A percentile compares a stretch with the other conserved stretches of the same genome.
Conservation (phyloP, 2,113 vertebrate species). For the Mionectes macconnelli region DNA sequence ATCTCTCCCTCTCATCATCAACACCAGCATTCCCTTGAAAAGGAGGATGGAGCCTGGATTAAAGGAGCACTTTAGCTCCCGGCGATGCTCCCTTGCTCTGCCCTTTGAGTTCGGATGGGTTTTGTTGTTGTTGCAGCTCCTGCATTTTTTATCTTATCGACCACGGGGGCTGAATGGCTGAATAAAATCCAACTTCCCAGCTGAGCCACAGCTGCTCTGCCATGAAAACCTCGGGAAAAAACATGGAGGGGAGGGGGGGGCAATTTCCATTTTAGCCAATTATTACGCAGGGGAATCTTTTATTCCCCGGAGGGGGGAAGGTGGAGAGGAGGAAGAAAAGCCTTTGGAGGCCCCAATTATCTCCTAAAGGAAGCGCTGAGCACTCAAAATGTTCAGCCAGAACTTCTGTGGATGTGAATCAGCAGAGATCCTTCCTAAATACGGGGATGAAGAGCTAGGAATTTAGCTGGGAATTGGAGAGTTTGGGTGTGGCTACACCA, state of each 20-base stretch:
- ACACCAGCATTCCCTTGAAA: neutral
- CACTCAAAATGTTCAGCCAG: neutral
- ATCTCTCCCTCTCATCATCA: slow-evolving; percentile 50
- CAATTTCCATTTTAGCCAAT: slow-evolving; percentile 41
- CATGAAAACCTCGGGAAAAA: slow-evolving; percentile 29
- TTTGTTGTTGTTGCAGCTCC: slow-evolving; percentile 1
- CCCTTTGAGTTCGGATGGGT: slow-evolving; percentile 20
- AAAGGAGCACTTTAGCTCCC: slow-evolving; percentile 24
- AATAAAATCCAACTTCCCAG: slow-evolving; percentile 60
- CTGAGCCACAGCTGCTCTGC: slow-evolving; percentile 47
- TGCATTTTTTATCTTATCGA: slow-evolving; percentile 21
- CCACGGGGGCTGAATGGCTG: slow-evolving; percentile 2
- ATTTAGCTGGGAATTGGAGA: neutral
- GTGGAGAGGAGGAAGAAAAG: neutral
- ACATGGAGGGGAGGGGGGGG: too few relatives aligned
- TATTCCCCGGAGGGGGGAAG: neutral
- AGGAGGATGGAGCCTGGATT: slow-evolving; percentile 27
- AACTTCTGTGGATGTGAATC: neutral
- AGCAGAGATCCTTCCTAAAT: neutral
- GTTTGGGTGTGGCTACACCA: fast-evolving
- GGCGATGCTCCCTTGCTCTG: slow-evolving; percentile 14
- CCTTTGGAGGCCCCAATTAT: neutral
- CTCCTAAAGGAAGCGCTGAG: neutral
- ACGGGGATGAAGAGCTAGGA: neutral
- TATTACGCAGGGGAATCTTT: slow-evolving; percentile 34